These are phyloP conservation scores for Antechinus stuartii DNA, from an alignment of 2,113 vertebrate species.

Conservation along the genomic window DNA sequence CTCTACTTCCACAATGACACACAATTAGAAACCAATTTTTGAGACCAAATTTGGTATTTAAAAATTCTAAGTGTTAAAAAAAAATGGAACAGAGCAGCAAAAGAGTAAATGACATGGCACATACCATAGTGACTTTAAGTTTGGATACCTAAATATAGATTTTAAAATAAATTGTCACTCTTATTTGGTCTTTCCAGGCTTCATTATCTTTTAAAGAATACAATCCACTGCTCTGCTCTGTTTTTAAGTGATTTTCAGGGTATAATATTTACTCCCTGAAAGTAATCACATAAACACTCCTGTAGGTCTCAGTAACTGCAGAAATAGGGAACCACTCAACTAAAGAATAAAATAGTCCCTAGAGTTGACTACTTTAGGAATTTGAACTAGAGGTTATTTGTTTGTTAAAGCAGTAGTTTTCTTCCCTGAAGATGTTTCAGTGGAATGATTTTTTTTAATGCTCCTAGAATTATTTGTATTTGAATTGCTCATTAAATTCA, in stretches of 20 bases:
- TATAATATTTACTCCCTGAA: constrained; percentile 33
- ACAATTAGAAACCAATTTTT: constrained; percentile 40
- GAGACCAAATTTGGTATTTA: background rate
- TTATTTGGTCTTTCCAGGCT: background rate
- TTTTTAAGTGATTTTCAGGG: constrained; percentile 17
- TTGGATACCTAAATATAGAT: background rate
- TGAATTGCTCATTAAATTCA: constrained; percentile 7
- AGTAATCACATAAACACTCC: constrained; percentile 3
- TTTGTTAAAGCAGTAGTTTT: constrained; percentile 47
- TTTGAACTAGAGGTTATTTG: constrained; percentile 25
- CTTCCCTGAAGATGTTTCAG: constrained; percentile 35
- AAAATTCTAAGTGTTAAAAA: constrained; percentile 44
- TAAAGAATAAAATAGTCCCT: background rate
- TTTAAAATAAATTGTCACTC: constrained; percentile 37
- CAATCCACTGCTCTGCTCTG: constrained; percentile 21
- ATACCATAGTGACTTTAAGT: background rate
- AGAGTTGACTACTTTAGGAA: background rate
- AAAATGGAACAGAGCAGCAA: constrained; percentile 15
- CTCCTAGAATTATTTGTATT: constrained; percentile 51
- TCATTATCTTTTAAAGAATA: background rate
- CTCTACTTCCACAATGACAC: constrained; percentile 10
- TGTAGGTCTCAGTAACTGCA: background rate
- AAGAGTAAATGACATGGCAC: constrained; percentile 2
- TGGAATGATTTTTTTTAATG: constrained; percentile 44
- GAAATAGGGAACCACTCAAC: background rate